Conservation (phyloP, 2,888 invertebrate species). For the Zygogramma bicolorata region DNA sequence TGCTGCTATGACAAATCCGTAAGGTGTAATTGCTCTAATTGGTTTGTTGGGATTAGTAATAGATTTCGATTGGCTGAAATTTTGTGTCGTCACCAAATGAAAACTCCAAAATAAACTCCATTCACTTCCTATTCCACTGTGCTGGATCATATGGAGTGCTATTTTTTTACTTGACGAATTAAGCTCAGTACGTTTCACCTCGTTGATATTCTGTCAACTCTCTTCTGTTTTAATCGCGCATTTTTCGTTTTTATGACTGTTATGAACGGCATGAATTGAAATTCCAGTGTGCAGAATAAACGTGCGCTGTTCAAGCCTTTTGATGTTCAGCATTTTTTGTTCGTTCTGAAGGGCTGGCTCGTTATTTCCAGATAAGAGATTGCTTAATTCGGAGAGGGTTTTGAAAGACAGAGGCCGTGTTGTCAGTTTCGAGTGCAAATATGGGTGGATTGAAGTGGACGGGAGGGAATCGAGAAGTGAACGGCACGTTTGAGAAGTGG, state of each 20-base stretch:
- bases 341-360: slow-evolving; percentile 3
- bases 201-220: slow-evolving; percentile 37
- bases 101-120: too few relatives aligned
- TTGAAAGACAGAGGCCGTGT: neutral
- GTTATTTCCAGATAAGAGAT: slow-evolving; percentile 20
- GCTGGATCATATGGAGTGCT: slow-evolving; percentile 35
- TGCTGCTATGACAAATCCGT: too few relatives aligned
- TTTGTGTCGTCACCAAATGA: too few relatives aligned
- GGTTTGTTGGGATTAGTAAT: too few relatives aligned
- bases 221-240: slow-evolving; percentile 27
- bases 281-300: neutral
- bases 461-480: neutral
- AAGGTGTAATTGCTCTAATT: too few relatives aligned
- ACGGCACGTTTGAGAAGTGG: too few relatives aligned
- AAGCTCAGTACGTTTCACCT: slow-evolving; percentile 30
- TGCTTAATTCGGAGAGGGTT: slow-evolving; percentile 12
- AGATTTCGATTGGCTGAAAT: too few relatives aligned
- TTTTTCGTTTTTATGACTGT: slow-evolving; percentile 22
- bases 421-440: neutral
- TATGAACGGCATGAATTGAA: neutral
- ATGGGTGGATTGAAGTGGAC: neutral
- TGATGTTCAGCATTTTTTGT: neutral
- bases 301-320: neutral
- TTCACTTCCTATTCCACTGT: too few relatives aligned
- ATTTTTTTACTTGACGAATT: slow-evolving; percentile 36